Conservation (phyloP, 2,797 vertebrate species). For the Danio tinwini region DNA sequence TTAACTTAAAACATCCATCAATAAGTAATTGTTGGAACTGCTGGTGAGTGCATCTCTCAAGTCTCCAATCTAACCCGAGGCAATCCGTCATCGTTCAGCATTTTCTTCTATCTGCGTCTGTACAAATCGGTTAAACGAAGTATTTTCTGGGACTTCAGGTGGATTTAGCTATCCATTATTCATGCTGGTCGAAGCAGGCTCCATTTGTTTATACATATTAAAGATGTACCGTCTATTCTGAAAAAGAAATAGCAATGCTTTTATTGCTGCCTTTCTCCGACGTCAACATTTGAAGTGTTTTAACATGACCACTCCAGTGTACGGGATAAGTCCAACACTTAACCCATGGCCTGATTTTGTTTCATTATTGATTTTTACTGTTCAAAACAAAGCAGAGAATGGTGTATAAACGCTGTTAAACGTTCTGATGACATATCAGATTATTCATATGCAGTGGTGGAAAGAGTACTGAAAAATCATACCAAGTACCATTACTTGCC, state of each 20-base stretch:
- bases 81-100: constrained; percentile 18
- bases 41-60: constrained; percentile 28
- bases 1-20: constrained; percentile 65
- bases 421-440: background rate
- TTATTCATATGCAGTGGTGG: background rate
- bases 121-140: background rate
- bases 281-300: background rate
- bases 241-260: background rate
- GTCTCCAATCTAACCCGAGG: constrained; percentile 33
- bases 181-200: background rate
- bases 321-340: background rate
- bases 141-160: constrained; percentile 1
- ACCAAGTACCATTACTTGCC: no score
- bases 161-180: constrained; percentile 10
- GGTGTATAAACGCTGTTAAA: background rate
- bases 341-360: no score
- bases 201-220: constrained; percentile 4
- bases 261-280: background rate
- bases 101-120: constrained; percentile 6
- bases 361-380: background rate
- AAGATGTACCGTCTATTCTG: background rate
- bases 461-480: no score
- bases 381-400: background rate
- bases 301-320: background rate
- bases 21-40: constrained; percentile 66